Evolutionary conservation across 2,888 invertebrate genomes (phyloP).

Genomic region (Drosophila neotestacea): DNA sequence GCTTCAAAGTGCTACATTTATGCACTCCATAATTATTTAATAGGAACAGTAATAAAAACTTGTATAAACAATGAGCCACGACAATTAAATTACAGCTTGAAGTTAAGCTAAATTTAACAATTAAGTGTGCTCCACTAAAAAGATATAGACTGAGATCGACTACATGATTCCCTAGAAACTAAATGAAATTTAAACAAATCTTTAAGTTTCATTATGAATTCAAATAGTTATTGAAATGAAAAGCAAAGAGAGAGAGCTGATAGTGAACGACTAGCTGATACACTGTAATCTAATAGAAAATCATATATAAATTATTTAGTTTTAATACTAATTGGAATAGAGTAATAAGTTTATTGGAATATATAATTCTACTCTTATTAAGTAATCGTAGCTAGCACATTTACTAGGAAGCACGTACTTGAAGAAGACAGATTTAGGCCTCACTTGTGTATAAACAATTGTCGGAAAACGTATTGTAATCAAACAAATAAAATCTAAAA

Average conservation of each 20-base stretch:
- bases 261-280: too few species aligned
- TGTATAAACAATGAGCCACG: constrained; percentile 28
- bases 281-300: too few species aligned
- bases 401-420: not conserved
- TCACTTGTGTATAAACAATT: constrained; percentile 36
- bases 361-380: not conserved
- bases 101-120: constrained; percentile 3
- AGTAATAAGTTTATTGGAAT: too few species aligned
- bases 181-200: too few species aligned
- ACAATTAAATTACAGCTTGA: constrained; percentile 45
- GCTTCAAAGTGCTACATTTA: constrained; percentile 27
- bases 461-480: constrained; percentile 51
- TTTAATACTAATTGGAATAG: too few species aligned
- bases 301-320: too few species aligned
- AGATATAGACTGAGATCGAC: not conserved
- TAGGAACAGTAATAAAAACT: constrained; percentile 42
- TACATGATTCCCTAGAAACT: not conserved
- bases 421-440: not conserved
- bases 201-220: too few species aligned
- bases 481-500: constrained; percentile 33
- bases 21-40: constrained; percentile 46
- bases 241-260: too few species aligned
- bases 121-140: not conserved
- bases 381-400: not conserved
- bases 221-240: too few species aligned